Conservation (phyloP, 2,113 vertebrate genomes). For the Diadophis punctatus region DNA sequence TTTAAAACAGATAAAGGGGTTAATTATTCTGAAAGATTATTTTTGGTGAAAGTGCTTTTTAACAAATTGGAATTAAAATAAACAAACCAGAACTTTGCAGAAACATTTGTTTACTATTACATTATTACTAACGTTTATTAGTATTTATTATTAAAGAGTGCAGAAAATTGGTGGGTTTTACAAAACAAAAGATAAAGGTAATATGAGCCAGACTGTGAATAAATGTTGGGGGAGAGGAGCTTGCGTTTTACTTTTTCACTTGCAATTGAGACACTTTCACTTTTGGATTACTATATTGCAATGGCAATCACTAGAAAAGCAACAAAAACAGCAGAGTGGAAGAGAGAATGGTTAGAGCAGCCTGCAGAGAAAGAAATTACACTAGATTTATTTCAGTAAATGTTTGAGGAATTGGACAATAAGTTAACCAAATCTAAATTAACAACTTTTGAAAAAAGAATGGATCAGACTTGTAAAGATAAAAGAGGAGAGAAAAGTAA, state of each 20-base stretch:
- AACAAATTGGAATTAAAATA: background rate
- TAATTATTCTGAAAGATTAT: background rate
- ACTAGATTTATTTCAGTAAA: background rate
- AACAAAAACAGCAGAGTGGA: background rate
- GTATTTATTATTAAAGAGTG: background rate
- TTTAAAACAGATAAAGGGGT: background rate
- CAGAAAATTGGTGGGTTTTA: background rate
- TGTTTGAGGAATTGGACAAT: background rate
- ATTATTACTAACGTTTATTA: background rate
- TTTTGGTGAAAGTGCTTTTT: background rate
- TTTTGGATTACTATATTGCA: background rate
- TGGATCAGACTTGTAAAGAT: background rate
- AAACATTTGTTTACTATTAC: background rate
- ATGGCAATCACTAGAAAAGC: background rate
- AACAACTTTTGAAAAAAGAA: background rate
- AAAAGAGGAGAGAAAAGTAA: background rate
- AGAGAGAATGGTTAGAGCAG: background rate
- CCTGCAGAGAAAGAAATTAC: background rate
- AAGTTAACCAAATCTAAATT: background rate
- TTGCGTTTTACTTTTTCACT: background rate
- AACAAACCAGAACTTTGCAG: background rate
- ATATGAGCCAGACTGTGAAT: background rate
- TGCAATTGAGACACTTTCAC: background rate
- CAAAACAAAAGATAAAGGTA: background rate
- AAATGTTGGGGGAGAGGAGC: background rate